Percentiles rank a stretch among this genome's conserved stretches.
Conservation (phyloP, 2,888 invertebrate genomes). For the Pseudeuparius sepicola region DNA sequence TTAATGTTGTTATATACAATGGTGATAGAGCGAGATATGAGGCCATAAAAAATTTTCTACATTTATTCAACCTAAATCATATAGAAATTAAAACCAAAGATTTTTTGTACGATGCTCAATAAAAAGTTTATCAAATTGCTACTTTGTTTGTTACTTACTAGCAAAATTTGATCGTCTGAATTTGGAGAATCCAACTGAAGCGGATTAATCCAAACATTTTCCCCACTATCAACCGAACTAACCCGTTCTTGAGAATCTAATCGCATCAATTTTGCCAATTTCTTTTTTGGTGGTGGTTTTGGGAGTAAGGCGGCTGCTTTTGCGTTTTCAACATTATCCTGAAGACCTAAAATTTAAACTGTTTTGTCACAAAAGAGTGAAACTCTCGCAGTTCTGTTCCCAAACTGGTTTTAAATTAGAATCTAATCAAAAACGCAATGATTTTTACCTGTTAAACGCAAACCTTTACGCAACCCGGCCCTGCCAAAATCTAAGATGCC, state of each 20-base stretch:
- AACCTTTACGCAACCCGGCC: slow-evolving; percentile 49
- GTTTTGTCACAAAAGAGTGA: too few relatives aligned
- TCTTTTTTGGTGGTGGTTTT: slow-evolving; percentile 17
- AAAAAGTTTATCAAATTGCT: too few relatives aligned
- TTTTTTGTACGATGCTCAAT: slow-evolving; percentile 23
- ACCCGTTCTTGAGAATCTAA: slow-evolving; percentile 25
- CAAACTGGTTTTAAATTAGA: too few relatives aligned
- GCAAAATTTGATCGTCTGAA: slow-evolving; percentile 31
- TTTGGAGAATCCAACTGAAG: slow-evolving; percentile 31
- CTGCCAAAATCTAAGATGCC: slow-evolving; percentile 52
- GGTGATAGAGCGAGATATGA: slow-evolving; percentile 18
- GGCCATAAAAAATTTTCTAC: slow-evolving; percentile 21
- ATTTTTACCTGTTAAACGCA: slow-evolving; percentile 42
- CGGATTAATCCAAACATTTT: slow-evolving; percentile 36
- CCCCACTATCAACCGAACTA: slow-evolving; percentile 26
- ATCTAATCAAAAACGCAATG: too few relatives aligned
- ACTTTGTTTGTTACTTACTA: too few relatives aligned
- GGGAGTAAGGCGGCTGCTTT: slow-evolving; percentile 21
- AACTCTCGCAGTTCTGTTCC: too few relatives aligned
- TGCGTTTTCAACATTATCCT: slow-evolving; percentile 40
- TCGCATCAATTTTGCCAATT: slow-evolving; percentile 19
- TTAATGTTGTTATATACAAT: slow-evolving; percentile 26
- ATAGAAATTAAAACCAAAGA: slow-evolving; percentile 18
- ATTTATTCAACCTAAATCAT: slow-evolving; percentile 17
- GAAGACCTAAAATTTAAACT: slow-evolving; percentile 39